Conservation (phyloP, 2,888 invertebrate species). For the Athrips mouffetella region DNA sequence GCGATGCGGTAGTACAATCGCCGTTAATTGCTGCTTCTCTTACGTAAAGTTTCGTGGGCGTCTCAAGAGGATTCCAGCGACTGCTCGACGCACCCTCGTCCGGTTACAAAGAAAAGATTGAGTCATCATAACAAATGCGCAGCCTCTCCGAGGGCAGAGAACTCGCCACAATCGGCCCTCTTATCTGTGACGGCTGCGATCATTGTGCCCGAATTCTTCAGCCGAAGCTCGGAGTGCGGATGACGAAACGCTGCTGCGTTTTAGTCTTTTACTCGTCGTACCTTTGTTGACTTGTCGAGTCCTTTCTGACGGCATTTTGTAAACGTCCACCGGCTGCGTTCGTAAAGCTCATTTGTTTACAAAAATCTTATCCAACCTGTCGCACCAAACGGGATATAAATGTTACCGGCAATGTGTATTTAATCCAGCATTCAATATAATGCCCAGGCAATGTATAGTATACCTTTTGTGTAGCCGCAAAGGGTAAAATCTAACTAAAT, state of each 20-base stretch:
- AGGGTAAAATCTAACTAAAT: too few relatives aligned
- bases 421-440: too few relatives aligned
- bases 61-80: slow-evolving; percentile 42
- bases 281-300: slow-evolving; percentile 72
- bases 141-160: slow-evolving; percentile 58
- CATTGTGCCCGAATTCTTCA: slow-evolving; percentile 68
- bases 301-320: slow-evolving; percentile 65
- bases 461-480: too few relatives aligned
- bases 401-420: too few relatives aligned
- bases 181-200: slow-evolving; percentile 72
- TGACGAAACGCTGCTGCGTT: slow-evolving; percentile 40
- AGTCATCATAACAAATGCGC: slow-evolving; percentile 77
- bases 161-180: slow-evolving; percentile 64
- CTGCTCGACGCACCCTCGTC: slow-evolving; percentile 47
- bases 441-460: too few relatives aligned
- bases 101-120: slow-evolving; percentile 70
- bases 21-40: slow-evolving; percentile 71
- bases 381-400: slow-evolving; percentile 53
- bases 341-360: slow-evolving; percentile 62
- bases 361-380: slow-evolving; percentile 69
- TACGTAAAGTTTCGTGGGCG: slow-evolving; percentile 55
- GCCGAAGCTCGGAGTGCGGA: slow-evolving; percentile 47
- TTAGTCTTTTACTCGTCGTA: slow-evolving; percentile 64
- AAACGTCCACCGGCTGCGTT: slow-evolving; percentile 55
- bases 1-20: slow-evolving; percentile 56